Percentiles rank a stretch among this genome's conserved stretches.
Conservation (phyloP, 2,113 vertebrate species). For the Etia nguti region DNA sequence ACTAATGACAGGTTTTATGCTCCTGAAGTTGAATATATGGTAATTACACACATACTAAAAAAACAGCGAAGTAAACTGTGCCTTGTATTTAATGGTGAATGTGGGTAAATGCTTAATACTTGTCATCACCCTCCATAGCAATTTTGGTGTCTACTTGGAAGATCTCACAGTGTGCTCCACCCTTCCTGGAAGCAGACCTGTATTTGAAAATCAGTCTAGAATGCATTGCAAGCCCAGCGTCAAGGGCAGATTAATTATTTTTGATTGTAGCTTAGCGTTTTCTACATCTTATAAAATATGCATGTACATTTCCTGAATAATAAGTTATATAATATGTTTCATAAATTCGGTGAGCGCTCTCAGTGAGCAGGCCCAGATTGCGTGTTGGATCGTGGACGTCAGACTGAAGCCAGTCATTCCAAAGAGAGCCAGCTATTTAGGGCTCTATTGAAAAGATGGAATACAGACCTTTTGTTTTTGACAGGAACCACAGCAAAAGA, state of each 20-base stretch:
- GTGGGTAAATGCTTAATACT: conserved; percentile 31
- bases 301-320: neutral
- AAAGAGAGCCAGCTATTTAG: neutral
- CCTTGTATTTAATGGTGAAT: conserved; percentile 40
- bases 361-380: neutral
- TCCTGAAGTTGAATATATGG: conserved; percentile 9
- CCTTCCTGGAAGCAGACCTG: conserved; percentile 49
- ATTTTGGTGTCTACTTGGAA: conserved; percentile 51
- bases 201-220: conserved; percentile 9
- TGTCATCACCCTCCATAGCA: conserved; percentile 25
- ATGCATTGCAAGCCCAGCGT: neutral
- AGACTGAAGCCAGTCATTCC: neutral
- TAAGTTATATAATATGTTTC: neutral
- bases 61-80: conserved; percentile 6
- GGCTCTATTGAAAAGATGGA: neutral
- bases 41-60: conserved; percentile 29
- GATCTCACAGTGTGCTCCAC: conserved; percentile 19
- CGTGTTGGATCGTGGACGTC: neutral
- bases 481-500: conserved; percentile 56
- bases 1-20: conserved; percentile 37
- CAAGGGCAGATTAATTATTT: neutral
- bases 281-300: neutral
- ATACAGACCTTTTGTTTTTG: conserved; percentile 35
- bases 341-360: neutral
- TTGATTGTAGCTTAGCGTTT: neutral